Conservation (phyloP, 2,797 vertebrate genomes). For the Toxotes lorentzi region DNA sequence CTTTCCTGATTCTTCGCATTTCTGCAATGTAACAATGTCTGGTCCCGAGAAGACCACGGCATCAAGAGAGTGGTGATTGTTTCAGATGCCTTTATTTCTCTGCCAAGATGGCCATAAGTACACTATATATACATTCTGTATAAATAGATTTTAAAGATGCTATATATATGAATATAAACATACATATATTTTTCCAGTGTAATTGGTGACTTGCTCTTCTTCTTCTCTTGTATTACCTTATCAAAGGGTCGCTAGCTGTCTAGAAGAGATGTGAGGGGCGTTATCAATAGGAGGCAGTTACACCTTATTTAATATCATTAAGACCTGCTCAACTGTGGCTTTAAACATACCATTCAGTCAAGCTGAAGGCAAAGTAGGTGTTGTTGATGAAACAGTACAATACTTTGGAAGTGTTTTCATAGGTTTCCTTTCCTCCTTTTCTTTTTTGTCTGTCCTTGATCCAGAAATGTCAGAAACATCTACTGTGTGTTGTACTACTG, state of each 20-base stretch:
- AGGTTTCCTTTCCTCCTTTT: slow-evolving; percentile 56
- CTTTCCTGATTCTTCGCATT: slow-evolving; percentile 84
- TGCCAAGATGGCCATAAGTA: slow-evolving; percentile 87
- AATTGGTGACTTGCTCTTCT: slow-evolving; percentile 86
- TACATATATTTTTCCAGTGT: slow-evolving; percentile 91
- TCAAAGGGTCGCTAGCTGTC: slow-evolving; percentile 79
- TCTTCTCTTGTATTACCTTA: slow-evolving; percentile 84
- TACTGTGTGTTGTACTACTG: slow-evolving; percentile 76
- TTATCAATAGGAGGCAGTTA: slow-evolving; percentile 77
- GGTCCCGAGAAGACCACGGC: slow-evolving; percentile 74
- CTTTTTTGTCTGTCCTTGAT: slow-evolving; percentile 70
- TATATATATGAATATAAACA: slow-evolving; percentile 90
- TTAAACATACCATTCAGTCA: slow-evolving; percentile 79
- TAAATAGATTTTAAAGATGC: slow-evolving; percentile 86
- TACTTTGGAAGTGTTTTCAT: slow-evolving; percentile 57
- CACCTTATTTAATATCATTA: slow-evolving; percentile 73
- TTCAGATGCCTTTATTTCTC: slow-evolving; percentile 89
- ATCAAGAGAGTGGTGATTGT: slow-evolving; percentile 82
- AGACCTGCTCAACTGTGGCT: slow-evolving; percentile 87
- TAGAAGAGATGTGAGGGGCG: slow-evolving; percentile 78
- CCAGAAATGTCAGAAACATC: slow-evolving; percentile 71
- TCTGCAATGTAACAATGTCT: slow-evolving; percentile 81
- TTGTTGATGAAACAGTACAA: slow-evolving; percentile 45
- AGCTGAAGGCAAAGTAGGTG: slow-evolving; percentile 63
- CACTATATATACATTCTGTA: slow-evolving; percentile 89